Percentiles rank a stretch among this genome's conserved stretches.
Evolutionary conservation across 2,888 invertebrate species (phyloP).

Genomic region (Eristalis arbustorum): DNA sequence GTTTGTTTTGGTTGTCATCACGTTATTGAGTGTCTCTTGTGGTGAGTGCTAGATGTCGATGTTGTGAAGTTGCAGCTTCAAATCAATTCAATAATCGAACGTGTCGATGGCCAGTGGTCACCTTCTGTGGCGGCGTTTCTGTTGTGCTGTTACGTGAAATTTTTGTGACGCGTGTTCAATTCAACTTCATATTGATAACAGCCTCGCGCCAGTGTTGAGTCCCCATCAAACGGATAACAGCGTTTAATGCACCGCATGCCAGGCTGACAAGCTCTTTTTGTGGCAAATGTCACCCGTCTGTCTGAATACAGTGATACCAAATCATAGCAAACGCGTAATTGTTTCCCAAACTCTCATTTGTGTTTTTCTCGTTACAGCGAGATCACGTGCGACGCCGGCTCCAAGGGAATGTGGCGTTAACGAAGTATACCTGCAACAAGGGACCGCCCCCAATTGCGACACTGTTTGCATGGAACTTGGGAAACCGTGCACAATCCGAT

Average conservation of each 20-base stretch:
- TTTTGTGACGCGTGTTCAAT: neutral
- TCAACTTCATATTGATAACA: neutral
- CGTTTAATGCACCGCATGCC: too few species aligned
- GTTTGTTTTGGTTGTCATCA: neutral
- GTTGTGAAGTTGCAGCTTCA: neutral
- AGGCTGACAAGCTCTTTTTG: neutral
- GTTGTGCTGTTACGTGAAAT: neutral
- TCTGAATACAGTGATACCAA: neutral
- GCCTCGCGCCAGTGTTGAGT: neutral
- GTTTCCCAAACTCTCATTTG: neutral
- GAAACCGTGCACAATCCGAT: neutral
- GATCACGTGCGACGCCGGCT: neutral
- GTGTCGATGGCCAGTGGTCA: too few species aligned
- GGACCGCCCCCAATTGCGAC: constrained; percentile 41
- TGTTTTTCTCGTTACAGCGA: neutral
- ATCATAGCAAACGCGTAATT: neutral
- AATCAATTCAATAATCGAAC: neutral
- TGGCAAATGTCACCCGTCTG: neutral
- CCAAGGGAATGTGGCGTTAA: constrained; percentile 12
- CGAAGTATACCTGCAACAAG: constrained; percentile 26
- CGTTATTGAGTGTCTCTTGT: neutral
- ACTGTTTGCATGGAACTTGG: constrained; percentile 35
- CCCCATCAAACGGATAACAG: neutral
- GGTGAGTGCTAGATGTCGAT: neutral
- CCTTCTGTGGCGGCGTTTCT: neutral